Base-by-base conservation (phyloP, 2,888 invertebrate species). In the Slavum lentiscoides region DNA sequence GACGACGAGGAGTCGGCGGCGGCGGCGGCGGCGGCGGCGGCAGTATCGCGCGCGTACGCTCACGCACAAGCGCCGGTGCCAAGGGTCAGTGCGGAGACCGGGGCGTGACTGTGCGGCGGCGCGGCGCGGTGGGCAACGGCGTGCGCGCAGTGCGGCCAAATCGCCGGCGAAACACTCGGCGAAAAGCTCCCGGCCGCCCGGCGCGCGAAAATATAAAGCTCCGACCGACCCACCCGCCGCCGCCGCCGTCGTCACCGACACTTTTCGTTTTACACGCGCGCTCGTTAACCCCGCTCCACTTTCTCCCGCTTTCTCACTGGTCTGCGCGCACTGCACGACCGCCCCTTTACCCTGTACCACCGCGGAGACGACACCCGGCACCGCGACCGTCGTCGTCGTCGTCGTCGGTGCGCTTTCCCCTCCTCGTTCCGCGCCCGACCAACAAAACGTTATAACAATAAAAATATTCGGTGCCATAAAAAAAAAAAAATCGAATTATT, bases 141-240 rank as follows among this genome's bases (percentile, higher is more conserved):
- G 74, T 72, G 80, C 80, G 72, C 70, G 80, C 80, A 80, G 80
- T 80, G 80, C 80, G 72, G 64, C 80, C 80, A 80, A 58, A 80
- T 80, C 62, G 80, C 64, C 72, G 80, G 58, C 80, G 64, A 80
- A 80, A 80, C 64, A 58, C 67, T 67, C 55, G 8, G 53, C 2
- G 49, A 59, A 74, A 76, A 76, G 67, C 67, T 76, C 39, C 6
- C 37, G 64, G n/a, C 61, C 61, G 61, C 73, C 23, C 13, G 23
- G 13, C 30, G 30, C 55, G 64, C 74, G 53, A 39, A 17, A n/a
- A 39, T 7, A 37, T 72, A 43, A 73, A 73, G 73, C 61, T 73
- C 72, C 23, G 21, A 3, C 2, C 30, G 30, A 30, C 58, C 19
- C 43, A 11, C 21, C 58, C 21, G 39, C 21, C 43, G n/a, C n/a